Evolutionary conservation across 2,888 invertebrate species (phyloP).

Genomic region (Nesidiocoris tenuis): DNA sequence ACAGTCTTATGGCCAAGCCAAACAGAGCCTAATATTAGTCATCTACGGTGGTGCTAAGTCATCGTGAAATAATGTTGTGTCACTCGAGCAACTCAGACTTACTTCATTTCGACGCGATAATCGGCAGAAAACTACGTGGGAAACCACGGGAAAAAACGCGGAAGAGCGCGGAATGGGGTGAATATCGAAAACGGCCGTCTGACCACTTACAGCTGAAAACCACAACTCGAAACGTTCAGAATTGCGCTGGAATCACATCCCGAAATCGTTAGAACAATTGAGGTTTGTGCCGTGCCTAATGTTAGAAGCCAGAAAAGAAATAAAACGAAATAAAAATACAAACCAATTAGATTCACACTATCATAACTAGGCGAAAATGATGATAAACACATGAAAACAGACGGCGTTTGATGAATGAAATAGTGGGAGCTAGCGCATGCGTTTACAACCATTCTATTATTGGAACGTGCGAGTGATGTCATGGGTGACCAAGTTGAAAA

Average conservation of each 20-base stretch:
- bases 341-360: slow-evolving; percentile 5
- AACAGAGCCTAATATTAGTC: too few relatives aligned
- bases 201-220: slow-evolving; percentile 2
- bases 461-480: slow-evolving; percentile 49
- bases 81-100: background rate
- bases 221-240: slow-evolving; percentile 11
- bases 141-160: background rate
- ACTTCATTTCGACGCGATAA: background rate
- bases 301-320: background rate
- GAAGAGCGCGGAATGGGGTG: background rate
- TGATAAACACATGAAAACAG: slow-evolving; percentile 35
- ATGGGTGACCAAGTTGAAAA: slow-evolving; percentile 19
- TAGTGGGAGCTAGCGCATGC: slow-evolving; percentile 48
- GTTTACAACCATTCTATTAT: slow-evolving; percentile 47
- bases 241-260: background rate
- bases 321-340: slow-evolving; percentile 4
- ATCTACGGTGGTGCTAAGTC: too few relatives aligned
- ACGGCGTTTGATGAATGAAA: slow-evolving; percentile 34
- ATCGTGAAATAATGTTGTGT: too few relatives aligned
- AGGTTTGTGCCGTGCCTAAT: background rate
- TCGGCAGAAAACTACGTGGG: background rate
- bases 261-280: background rate
- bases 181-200: background rate
- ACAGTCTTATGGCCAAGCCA: background rate
- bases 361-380: slow-evolving; percentile 22